Conservation (phyloP, 2,113 vertebrate genomes). For the Dolichotis patagonum region DNA sequence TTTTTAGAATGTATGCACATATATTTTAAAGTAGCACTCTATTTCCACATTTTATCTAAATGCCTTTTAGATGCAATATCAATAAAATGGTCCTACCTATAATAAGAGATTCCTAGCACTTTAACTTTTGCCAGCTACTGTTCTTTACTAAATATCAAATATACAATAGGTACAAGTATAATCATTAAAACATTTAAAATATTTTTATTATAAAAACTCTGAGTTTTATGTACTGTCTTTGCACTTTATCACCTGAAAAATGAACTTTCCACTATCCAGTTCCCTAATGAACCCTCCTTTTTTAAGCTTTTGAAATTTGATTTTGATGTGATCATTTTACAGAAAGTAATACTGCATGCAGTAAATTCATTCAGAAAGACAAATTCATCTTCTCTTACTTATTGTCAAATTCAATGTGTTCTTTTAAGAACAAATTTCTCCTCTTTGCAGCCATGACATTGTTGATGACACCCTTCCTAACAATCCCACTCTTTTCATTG, state of each 20-base stretch:
- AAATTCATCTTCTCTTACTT: constrained; percentile 40
- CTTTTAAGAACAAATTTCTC: constrained; percentile 14
- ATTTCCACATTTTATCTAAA: constrained; percentile 39
- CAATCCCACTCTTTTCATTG: constrained; percentile 27
- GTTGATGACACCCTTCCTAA: constrained; percentile 17
- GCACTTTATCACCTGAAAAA: neutral
- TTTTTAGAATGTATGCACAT: constrained; percentile 26
- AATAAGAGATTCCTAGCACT: neutral
- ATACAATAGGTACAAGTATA: neutral
- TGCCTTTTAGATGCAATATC: neutral
- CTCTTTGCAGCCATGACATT: constrained; percentile 17
- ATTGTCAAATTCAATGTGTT: constrained; percentile 49
- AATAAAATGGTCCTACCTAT: constrained; percentile 24
- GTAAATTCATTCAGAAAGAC: constrained; percentile 36
- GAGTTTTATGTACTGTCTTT: constrained; percentile 29
- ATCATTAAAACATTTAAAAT: neutral
- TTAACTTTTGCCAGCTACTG: neutral
- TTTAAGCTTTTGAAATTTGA: constrained; percentile 19
- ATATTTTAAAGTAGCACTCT: constrained; percentile 41
- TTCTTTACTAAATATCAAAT: constrained; percentile 45
- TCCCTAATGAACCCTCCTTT: constrained; percentile 20
- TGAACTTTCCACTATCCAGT: neutral
- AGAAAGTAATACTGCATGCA: constrained; percentile 32
- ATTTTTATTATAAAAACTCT: constrained; percentile 40
- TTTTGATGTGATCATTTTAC: constrained; percentile 23